Conservation (phyloP, 2,113 vertebrate species). For the Anolis sagrei region DNA sequence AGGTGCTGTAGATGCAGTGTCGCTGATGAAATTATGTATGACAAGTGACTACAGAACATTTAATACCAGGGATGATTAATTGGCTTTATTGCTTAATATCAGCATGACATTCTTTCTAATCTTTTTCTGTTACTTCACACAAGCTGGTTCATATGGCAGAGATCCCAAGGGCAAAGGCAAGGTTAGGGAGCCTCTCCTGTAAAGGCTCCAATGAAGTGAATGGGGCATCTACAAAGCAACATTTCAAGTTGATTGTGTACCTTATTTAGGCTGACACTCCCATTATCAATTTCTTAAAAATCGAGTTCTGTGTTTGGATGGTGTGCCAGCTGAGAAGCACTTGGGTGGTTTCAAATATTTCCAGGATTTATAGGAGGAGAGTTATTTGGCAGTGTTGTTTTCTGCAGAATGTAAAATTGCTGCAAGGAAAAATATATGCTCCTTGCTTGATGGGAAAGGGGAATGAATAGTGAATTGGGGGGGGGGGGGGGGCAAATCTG, state of each 20-base stretch:
- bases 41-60: conserved; percentile 51
- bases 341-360: conserved; percentile 5
- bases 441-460: conserved; percentile 5
- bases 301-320: conserved; percentile 29
- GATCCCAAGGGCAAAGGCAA: conserved; percentile 46
- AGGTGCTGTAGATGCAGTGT: conserved; percentile 41
- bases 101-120: conserved; percentile 26
- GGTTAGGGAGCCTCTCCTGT: not conserved
- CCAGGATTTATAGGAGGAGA: conserved; percentile 29
- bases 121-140: conserved; percentile 42
- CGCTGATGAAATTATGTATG: conserved; percentile 56
- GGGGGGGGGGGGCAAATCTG: not conserved
- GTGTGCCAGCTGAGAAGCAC: not conserved
- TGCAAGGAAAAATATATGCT: conserved; percentile 30
- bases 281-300: conserved; percentile 3
- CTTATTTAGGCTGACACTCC: not conserved
- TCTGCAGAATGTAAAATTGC: not conserved
- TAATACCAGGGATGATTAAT: conserved; percentile 58
- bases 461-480: not conserved
- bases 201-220: not conserved
- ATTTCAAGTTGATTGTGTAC: not conserved
- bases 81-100: conserved; percentile 50
- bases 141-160: conserved; percentile 38
- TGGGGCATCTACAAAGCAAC: not conserved
- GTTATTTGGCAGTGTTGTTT: not conserved